Evolutionary conservation across 2,888 invertebrate species (phyloP), one percentile per base, ranked within the genome.

Genomic region (Scaptomyza tumidula): DNA sequence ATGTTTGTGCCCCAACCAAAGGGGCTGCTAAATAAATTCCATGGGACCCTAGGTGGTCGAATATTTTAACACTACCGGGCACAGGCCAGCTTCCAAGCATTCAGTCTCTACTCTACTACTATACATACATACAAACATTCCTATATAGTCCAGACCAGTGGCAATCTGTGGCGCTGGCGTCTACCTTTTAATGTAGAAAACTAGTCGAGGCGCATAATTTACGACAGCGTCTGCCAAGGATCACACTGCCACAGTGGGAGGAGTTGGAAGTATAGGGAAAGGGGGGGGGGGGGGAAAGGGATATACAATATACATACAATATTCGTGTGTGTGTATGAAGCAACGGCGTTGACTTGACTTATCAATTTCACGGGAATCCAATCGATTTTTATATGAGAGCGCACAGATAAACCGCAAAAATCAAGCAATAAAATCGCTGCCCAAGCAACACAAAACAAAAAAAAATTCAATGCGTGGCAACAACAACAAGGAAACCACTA

Each of bases 341-440:
- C 69, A 46, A 19, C 71, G 75, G 88, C 87, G 85, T 87, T 86
- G 88, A 89, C 89, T 86, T 86, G 90, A 89, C 88, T 89, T 89
- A 89, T 89, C 88, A 89, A 89, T 89, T 89, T 89, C 88, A 89
- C 88, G 88, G 81, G 89, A 89, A 89, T 90, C 90, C 90, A 90
- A 88, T 89, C 90, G 88, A 90, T 90, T 90, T 86, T 88, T 86
- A 86, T 86, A 89, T 86, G 89, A 88, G 85, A 86, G 89, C 80
- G 78, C 83, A 76, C 88, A 86, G 85, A 89, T 86, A 86, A 86
- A 88, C 85, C 85, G 87, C 85, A 89, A 86, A 88, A 89, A 89
- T 86, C 89, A 84, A 89, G 84, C 89, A 88, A 84, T 89, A 84
- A 84, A 84, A 75, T 80, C 85, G 81, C 88, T 76, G 66, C 52